Evolutionary conservation across 2,113 vertebrate genomes (phyloP).

Genomic region (Anhinga anhinga): DNA sequence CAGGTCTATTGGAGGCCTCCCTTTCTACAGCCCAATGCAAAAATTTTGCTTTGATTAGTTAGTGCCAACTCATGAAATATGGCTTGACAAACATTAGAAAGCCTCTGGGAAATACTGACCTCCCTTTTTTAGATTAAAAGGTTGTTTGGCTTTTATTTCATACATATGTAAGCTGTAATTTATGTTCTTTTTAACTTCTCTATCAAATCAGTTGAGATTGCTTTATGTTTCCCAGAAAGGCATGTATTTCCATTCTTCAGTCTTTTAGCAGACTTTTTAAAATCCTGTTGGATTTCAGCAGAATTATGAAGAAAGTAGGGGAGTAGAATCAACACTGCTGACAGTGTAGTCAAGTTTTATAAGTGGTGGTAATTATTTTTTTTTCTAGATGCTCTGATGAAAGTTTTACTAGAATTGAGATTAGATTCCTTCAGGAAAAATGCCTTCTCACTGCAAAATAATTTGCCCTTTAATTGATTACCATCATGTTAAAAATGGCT

Average conservation of each 20-base stretch:
- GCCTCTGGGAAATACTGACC: neutral
- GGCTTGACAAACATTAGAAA: neutral
- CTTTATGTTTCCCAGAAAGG: neutral
- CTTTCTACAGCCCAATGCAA: neutral
- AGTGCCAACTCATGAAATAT: neutral
- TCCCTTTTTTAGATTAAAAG: neutral
- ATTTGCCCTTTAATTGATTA: neutral
- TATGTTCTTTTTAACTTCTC: neutral
- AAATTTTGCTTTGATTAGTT: neutral
- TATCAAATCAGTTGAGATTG: neutral
- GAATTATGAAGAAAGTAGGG: neutral
- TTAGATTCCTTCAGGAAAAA: neutral
- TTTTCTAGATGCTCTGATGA: neutral
- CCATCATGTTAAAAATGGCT: neutral
- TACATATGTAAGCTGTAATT: neutral
- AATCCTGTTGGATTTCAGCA: neutral
- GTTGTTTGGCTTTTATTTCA: neutral
- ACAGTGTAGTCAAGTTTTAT: accelerated
- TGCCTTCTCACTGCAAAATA: neutral
- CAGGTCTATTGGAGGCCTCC: neutral
- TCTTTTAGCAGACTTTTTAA: neutral
- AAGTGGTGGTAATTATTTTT: neutral
- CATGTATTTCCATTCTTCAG: neutral
- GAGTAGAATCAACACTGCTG: neutral
- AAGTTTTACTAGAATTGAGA: neutral